Evolutionary conservation across 2,888 invertebrate genomes (phyloP).

Genomic region (Rosalia funebris): DNA sequence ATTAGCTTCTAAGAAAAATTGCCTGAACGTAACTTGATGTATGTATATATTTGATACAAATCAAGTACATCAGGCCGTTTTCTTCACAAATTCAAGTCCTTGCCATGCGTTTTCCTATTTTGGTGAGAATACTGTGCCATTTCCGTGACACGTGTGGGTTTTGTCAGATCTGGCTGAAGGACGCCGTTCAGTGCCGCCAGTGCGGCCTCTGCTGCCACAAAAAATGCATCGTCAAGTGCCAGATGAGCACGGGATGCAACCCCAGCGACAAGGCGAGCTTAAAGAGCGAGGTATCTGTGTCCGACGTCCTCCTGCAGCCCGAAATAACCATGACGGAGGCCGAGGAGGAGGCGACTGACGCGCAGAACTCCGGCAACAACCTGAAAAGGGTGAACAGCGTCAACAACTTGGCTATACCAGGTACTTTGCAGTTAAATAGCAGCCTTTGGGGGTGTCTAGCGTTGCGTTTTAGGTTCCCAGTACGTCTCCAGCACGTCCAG

Average conservation of each 20-base stretch:
- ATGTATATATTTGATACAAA: too few relatives aligned
- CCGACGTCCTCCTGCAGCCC: slow-evolving; percentile 56
- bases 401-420: slow-evolving; percentile 75
- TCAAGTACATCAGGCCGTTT: too few relatives aligned
- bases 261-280: slow-evolving; percentile 42
- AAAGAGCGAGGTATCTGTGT: slow-evolving; percentile 47
- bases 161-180: slow-evolving; percentile 92
- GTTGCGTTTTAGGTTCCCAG: slow-evolving; percentile 62
- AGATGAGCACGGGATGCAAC: slow-evolving; percentile 73
- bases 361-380: slow-evolving; percentile 60
- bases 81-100: too few relatives aligned
- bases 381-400: slow-evolving; percentile 78
- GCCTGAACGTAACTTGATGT: too few relatives aligned
- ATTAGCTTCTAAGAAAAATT: too few relatives aligned
- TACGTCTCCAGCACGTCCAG: slow-evolving; percentile 67
- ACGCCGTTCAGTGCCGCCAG: slow-evolving; percentile 90
- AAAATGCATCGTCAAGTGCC: slow-evolving; percentile 92
- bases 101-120: too few relatives aligned
- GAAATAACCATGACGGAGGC: slow-evolving; percentile 66
- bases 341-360: slow-evolving; percentile 43
- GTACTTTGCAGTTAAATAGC: slow-evolving; percentile 53
- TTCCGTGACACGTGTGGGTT: too few relatives aligned
- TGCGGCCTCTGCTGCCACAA: slow-evolving; percentile 95
- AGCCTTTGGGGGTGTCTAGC: too few relatives aligned
- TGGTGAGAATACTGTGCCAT: too few relatives aligned